Evolutionary conservation across 2,888 invertebrate species (phyloP).

Genomic region (Cryptocephalus moraei): DNA sequence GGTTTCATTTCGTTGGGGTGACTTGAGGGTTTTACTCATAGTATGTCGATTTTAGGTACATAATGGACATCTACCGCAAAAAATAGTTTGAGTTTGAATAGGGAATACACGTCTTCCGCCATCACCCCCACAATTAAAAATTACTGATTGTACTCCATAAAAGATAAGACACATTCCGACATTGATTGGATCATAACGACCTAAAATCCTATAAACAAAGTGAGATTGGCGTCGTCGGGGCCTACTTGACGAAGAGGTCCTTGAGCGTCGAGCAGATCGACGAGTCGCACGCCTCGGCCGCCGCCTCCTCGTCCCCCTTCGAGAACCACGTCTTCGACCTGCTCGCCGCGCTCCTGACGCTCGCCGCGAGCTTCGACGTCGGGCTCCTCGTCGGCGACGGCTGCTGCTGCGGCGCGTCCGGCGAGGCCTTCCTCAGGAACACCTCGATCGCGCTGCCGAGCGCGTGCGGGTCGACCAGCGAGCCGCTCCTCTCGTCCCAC

Average conservation of each 20-base stretch:
- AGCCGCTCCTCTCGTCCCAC: slow-evolving; percentile 68
- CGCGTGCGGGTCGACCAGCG: slow-evolving; percentile 69
- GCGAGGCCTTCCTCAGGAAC: slow-evolving; percentile 55
- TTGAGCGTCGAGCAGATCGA: slow-evolving; percentile 75
- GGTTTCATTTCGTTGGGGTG: no score
- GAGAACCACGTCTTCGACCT: slow-evolving; percentile 45
- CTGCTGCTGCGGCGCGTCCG: slow-evolving; percentile 22
- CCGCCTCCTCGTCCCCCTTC: slow-evolving; percentile 55
- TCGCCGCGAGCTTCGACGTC: slow-evolving; percentile 17
- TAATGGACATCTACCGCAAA: no score
- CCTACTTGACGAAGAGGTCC: slow-evolving; percentile 76
- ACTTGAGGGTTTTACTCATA: no score
- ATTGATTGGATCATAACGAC: slow-evolving; percentile 12
- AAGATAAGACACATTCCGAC: slow-evolving; percentile 29
- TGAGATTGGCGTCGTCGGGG: neutral
- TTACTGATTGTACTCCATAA: slow-evolving; percentile 26
- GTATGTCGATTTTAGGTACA: no score
- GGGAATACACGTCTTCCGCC: neutral
- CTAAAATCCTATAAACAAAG: neutral
- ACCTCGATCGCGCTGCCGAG: slow-evolving; percentile 79
- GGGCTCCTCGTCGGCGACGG: slow-evolving; percentile 1
- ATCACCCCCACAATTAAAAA: neutral
- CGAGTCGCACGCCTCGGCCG: slow-evolving; percentile 62
- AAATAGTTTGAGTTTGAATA: no score
- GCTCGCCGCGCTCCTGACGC: slow-evolving; percentile 22